Percentiles rank a stretch among this genome's conserved stretches.
These are phyloP conservation scores for Neosalanx taihuensis DNA, from an alignment of 2,797 vertebrate species.

Conservation along the genomic window DNA sequence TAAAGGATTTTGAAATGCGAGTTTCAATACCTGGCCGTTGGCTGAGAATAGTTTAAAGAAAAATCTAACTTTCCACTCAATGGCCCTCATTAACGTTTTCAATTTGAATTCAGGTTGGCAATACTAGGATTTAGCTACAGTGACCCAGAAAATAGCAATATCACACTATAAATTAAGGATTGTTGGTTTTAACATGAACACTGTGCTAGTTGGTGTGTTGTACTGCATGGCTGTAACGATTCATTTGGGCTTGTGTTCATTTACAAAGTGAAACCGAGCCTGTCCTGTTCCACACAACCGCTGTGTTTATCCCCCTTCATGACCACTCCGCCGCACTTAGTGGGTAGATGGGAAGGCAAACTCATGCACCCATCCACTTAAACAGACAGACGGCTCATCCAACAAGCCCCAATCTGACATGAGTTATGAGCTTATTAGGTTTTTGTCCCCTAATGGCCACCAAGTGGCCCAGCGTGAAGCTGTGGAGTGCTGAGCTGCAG, in stretches of 20 bases:
- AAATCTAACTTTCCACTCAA: too few relatives aligned
- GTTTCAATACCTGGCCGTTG: background rate
- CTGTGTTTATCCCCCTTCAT: slow-evolving; percentile 5
- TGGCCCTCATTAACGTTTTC: too few relatives aligned
- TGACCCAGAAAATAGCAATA: background rate
- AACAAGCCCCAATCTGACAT: too few relatives aligned
- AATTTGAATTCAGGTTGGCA: too few relatives aligned
- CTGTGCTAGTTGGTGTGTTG: too few relatives aligned
- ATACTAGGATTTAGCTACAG: too few relatives aligned
- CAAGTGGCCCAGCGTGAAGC: slow-evolving; percentile 21
- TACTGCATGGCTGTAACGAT: too few relatives aligned
- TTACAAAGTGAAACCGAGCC: slow-evolving; percentile 5
- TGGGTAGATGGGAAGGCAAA: slow-evolving; percentile 4
- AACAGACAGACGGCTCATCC: background rate
- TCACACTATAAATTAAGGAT: background rate
- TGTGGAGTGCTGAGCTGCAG: slow-evolving; percentile 42
- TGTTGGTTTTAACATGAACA: too few relatives aligned
- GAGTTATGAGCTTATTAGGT: too few relatives aligned
- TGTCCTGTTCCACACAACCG: slow-evolving; percentile 18
- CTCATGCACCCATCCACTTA: slow-evolving; percentile 3
- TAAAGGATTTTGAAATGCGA: background rate
- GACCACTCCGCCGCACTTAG: slow-evolving; percentile 3
- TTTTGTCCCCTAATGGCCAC: too few relatives aligned
- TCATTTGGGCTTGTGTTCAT: background rate
- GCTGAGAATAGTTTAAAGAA: too few relatives aligned